These are phyloP conservation scores for Enteromius trimaculatus DNA, from an alignment of 2,797 vertebrate species.

Conservation along the genomic window DNA sequence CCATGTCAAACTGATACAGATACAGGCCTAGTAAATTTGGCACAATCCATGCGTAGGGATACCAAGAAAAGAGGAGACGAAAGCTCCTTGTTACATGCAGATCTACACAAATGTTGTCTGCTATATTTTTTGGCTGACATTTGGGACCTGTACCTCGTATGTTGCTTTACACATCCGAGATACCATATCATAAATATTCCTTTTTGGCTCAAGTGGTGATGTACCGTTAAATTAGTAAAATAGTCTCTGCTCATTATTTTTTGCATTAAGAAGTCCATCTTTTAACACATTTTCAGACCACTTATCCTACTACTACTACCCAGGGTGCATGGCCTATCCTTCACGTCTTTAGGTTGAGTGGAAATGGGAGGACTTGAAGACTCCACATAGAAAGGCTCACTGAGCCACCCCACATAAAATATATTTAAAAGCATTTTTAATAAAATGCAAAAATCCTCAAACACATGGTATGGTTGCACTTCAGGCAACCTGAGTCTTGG, in stretches of 20 bases:
- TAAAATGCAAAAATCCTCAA: background rate
- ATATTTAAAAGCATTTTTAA: background rate
- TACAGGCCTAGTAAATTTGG: constrained; percentile 21
- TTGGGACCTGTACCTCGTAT: too few species aligned
- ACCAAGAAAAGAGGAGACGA: background rate
- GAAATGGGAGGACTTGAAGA: background rate
- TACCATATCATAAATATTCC: background rate
- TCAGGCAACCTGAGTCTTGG: background rate
- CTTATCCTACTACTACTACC: background rate
- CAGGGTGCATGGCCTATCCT: background rate
- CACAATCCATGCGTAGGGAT: background rate
- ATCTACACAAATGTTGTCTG: background rate
- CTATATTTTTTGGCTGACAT: background rate
- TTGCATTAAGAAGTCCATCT: background rate
- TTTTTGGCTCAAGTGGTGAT: background rate
- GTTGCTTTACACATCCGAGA: background rate
- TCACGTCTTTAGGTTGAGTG: background rate
- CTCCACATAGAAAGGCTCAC: background rate
- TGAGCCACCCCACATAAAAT: background rate
- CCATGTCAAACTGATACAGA: constrained; percentile 37
- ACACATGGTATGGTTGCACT: background rate
- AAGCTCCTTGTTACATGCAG: background rate
- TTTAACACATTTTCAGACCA: background rate
- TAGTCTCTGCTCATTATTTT: background rate
- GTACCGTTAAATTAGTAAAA: background rate